Evolutionary conservation across 2,113 vertebrate species (phyloP).

Genomic region (Dipodomys merriami): DNA sequence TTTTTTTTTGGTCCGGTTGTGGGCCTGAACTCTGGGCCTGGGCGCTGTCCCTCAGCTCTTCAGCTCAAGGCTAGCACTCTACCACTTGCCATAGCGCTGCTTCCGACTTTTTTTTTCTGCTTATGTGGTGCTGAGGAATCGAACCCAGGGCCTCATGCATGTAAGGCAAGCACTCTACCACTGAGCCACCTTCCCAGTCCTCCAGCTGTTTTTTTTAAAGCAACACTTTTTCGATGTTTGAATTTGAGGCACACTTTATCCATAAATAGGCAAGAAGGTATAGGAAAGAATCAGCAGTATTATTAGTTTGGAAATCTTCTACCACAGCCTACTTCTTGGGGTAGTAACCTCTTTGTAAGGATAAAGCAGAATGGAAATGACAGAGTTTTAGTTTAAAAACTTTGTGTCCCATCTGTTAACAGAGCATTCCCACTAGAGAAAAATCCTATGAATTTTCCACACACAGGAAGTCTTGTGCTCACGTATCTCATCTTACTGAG

Average conservation of each 20-base stretch:
- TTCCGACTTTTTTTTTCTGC: too few species aligned
- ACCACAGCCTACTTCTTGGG: background rate
- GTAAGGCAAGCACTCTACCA: too few species aligned
- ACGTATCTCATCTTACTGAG: background rate
- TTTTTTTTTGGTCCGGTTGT: too few species aligned
- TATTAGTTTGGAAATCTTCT: conserved; percentile 11
- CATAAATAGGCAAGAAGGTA: background rate
- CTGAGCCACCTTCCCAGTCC: too few species aligned
- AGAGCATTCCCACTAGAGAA: background rate
- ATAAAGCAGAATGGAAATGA: conserved; percentile 30
- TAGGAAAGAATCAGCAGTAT: background rate
- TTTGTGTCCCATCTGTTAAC: background rate
- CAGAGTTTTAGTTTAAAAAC: conserved; percentile 39
- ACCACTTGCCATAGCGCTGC: too few species aligned
- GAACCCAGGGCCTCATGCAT: too few species aligned
- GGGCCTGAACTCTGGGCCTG: too few species aligned
- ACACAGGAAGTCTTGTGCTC: background rate
- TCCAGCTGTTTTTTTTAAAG: background rate
- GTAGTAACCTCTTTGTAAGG: background rate
- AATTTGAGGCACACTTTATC: conserved; percentile 39
- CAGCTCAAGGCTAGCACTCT: too few species aligned
- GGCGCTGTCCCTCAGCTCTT: too few species aligned
- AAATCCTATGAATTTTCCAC: conserved; percentile 39
- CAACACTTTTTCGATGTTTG: background rate
- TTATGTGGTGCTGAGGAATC: too few species aligned